phyloP scores from a whole-genome alignment of 2,888 invertebrate genomes.

The Amblyteles armatorius region DNA sequence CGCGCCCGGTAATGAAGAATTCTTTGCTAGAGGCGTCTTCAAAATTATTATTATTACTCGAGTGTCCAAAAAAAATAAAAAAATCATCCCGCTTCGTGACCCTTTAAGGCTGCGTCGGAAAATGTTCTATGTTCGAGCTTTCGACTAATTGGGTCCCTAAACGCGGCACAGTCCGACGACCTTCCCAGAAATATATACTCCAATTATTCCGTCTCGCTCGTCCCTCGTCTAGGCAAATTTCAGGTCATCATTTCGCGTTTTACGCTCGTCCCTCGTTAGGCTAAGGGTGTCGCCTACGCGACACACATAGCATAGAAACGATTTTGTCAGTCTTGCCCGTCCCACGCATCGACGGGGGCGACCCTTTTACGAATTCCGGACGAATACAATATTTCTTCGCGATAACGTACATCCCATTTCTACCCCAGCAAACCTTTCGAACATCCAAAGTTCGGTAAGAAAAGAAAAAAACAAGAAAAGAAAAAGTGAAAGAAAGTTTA shows the following conservation, averaged over 20 bases:
- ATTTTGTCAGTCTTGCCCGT: constrained; percentile 21
- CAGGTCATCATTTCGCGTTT: constrained; percentile 34
- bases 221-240: constrained; percentile 45
- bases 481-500: background rate
- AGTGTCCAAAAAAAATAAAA: no score
- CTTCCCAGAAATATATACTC: constrained; percentile 25
- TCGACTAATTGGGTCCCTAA: background rate
- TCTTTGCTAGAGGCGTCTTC: no score
- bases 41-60: no score
- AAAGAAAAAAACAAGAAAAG: background rate
- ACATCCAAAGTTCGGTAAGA: background rate
- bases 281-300: constrained; percentile 54
- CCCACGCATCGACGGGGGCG: constrained; percentile 51
- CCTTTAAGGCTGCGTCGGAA: no score
- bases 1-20: no score
- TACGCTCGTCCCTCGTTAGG: constrained; percentile 29
- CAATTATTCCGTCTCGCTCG: constrained; percentile 35
- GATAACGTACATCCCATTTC: background rate
- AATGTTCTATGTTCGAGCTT: background rate
- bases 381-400: background rate
- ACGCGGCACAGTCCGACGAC: background rate
- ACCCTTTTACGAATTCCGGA: constrained; percentile 52
- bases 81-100: no score
- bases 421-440: background rate
- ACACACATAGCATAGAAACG: constrained; percentile 29